Evolutionary conservation across 1,140 invertebrate species (phyloP).

Genomic region (Temnothorax longispinosus): DNA sequence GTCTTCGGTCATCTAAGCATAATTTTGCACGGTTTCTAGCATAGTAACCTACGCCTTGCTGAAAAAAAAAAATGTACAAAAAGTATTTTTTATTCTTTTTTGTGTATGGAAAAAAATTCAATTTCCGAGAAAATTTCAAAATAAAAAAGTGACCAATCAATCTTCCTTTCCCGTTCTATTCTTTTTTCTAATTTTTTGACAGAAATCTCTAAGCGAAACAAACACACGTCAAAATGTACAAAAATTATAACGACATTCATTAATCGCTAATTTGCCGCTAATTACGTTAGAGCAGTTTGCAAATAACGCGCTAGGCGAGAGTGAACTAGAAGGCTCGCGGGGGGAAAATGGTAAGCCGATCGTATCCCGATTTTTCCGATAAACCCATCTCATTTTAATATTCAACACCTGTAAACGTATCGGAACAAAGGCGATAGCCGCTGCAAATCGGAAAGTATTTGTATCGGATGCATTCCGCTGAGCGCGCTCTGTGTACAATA

Average conservation of each 20-base stretch:
- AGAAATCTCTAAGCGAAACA: neutral
- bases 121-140: neutral
- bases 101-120: slow-evolving; percentile 32
- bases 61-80: slow-evolving; percentile 52
- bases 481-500: slow-evolving; percentile 42
- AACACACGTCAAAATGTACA: neutral
- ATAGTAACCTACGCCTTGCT: neutral
- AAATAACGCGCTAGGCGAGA: slow-evolving; percentile 39
- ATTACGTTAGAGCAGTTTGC: neutral
- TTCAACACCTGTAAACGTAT: slow-evolving; percentile 57
- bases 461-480: slow-evolving; percentile 48
- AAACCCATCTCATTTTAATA: slow-evolving; percentile 59
- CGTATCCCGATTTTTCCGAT: slow-evolving; percentile 48
- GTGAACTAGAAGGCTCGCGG: slow-evolving; percentile 4
- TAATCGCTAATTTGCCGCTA: neutral
- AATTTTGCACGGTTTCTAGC: slow-evolving; percentile 67
- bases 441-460: slow-evolving; percentile 52
- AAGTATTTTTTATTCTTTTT: slow-evolving; percentile 46
- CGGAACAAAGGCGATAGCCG: slow-evolving; percentile 57
- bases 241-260: neutral
- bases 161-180: slow-evolving; percentile 2
- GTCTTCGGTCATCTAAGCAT: slow-evolving; percentile 77
- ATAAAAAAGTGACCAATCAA: neutral
- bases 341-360: slow-evolving; percentile 25
- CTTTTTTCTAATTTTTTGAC: neutral